These are phyloP conservation scores for Marmota flaviventris DNA, from an alignment of 2,113 vertebrate species.

Conservation along the genomic window DNA sequence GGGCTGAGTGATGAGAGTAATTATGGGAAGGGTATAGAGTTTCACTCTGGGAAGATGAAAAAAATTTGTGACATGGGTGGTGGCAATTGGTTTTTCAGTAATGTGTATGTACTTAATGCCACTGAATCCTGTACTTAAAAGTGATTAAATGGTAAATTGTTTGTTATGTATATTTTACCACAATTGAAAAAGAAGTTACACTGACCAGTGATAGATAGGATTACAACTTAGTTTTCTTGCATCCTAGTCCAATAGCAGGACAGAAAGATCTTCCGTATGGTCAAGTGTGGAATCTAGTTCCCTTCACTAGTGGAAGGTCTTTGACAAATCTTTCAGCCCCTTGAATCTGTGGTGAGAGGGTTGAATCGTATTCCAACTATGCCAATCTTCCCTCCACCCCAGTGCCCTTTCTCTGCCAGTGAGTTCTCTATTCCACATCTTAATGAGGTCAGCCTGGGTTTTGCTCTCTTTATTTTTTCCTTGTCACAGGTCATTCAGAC, in stretches of 20 bases:
- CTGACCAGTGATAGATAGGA: background rate
- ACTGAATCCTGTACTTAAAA: background rate
- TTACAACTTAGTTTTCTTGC: background rate
- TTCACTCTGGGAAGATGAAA: background rate
- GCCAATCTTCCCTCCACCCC: background rate
- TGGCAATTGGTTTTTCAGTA: background rate
- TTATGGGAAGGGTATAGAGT: too few species aligned
- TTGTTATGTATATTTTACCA: background rate
- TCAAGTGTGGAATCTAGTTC: background rate
- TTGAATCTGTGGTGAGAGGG: background rate
- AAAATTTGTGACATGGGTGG: background rate
- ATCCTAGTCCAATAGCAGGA: background rate
- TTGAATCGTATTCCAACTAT: fast-evolving
- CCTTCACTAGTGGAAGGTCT: fast-evolving
- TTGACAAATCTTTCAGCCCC: background rate
- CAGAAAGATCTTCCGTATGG: background rate
- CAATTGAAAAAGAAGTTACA: background rate
- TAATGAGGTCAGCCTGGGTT: background rate
- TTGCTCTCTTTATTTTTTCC: background rate
- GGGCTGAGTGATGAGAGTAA: background rate
- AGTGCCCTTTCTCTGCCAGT: background rate
- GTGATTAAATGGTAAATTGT: background rate
- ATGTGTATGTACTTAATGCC: background rate
- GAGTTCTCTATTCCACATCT: background rate
- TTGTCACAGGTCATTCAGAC: slow-evolving; percentile 10